These are phyloP conservation scores for Nemotelus pantherinus DNA, from an alignment of 2,888 invertebrate genomes.

Conservation along the genomic window DNA sequence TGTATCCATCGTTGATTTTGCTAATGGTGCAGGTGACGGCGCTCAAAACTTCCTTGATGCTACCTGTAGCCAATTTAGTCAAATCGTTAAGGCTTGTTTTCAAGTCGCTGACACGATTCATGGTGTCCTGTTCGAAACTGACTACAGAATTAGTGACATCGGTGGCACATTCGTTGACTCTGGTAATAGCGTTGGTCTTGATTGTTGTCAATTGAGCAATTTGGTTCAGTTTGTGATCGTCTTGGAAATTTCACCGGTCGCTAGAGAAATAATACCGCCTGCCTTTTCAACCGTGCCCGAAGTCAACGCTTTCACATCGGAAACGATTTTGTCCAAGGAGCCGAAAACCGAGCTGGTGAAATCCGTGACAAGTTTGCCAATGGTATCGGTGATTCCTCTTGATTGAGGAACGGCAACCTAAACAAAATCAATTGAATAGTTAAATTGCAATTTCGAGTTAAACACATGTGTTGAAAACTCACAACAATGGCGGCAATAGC, in stretches of 20 bases:
- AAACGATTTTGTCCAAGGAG: neutral
- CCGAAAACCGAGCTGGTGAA: neutral
- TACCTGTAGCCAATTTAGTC: neutral
- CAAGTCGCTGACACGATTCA: neutral
- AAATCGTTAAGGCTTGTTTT: neutral
- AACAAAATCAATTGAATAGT: neutral
- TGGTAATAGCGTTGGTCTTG: slow-evolving; percentile 2
- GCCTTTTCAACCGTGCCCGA: neutral
- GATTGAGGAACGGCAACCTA: slow-evolving; percentile 14
- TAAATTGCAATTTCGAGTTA: neutral
- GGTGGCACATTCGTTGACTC: neutral
- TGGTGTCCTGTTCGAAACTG: neutral
- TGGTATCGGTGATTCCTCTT: neutral
- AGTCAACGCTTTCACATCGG: neutral
- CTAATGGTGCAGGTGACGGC: slow-evolving; percentile 23
- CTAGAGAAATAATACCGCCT: neutral
- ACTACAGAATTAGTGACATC: neutral
- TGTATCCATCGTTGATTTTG: slow-evolving; percentile 14
- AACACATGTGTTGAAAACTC: neutral
- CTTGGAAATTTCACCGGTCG: neutral
- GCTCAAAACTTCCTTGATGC: neutral
- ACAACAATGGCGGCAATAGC: slow-evolving; percentile 36
- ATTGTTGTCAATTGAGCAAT: neutral
- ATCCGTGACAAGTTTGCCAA: neutral
- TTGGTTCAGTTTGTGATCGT: neutral